phyloP scores from a whole-genome alignment of 2,797 vertebrate species.

The Myotis pilosus region DNA sequence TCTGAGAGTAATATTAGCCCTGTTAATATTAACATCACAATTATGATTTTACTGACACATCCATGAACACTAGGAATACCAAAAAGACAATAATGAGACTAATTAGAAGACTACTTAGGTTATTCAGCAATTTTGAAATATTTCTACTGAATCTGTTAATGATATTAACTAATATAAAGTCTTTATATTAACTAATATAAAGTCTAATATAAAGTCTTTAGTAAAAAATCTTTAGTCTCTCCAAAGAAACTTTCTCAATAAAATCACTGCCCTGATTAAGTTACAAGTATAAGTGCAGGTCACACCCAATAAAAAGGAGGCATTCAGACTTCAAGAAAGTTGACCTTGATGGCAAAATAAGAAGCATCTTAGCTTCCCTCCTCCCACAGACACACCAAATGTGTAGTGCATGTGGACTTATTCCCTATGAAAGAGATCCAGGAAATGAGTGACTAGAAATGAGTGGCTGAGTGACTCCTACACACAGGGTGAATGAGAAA shows the following conservation, averaged over 20 bases:
- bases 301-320: background rate
- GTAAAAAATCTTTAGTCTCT: conserved; percentile 53
- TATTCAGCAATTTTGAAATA: conserved; percentile 54
- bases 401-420: background rate
- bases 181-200: conserved; percentile 8
- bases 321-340: background rate
- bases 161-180: conserved; percentile 2
- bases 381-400: background rate
- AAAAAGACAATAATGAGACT: conserved; percentile 7
- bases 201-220: conserved; percentile 1
- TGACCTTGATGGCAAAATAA: background rate
- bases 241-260: background rate
- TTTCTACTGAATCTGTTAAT: conserved; percentile 40
- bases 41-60: background rate
- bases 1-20: background rate
- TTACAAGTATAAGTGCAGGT: background rate
- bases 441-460: no score
- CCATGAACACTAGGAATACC: background rate
- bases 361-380: background rate
- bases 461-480: background rate
- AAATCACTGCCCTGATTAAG: background rate
- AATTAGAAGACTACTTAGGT: conserved; percentile 15
- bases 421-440: background rate
- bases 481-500: background rate
- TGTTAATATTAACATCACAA: background rate